Conservation (phyloP, 2,113 vertebrate species). For the Dasyornis broadbenti region DNA sequence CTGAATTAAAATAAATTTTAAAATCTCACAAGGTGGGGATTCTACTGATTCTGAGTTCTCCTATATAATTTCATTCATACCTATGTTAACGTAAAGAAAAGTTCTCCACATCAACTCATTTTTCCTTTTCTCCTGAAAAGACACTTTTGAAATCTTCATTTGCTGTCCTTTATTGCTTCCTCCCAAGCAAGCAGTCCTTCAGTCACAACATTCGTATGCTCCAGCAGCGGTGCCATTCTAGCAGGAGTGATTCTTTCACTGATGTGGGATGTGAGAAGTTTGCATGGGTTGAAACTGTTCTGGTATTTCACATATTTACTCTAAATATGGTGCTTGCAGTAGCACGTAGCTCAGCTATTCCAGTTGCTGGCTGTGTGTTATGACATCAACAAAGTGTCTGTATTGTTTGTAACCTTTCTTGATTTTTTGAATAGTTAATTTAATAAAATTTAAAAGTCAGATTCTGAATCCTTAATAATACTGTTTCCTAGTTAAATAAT, state of each 20-base stretch:
- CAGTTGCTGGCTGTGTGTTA: neutral
- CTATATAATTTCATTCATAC: neutral
- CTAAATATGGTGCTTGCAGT: slow-evolving; percentile 7
- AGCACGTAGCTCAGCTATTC: neutral
- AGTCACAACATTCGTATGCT: rapidly evolving
- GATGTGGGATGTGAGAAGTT: neutral
- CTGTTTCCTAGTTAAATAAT: neutral
- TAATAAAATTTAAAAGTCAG: neutral
- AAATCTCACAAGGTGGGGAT: neutral
- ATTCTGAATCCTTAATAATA: neutral
- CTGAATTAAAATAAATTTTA: neutral
- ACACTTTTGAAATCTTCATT: neutral
- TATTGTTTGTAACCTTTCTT: neutral
- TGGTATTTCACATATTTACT: slow-evolving; percentile 24
- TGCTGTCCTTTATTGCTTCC: neutral
- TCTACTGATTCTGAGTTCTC: neutral
- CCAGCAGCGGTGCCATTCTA: neutral
- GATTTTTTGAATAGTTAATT: neutral
- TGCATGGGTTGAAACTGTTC: neutral
- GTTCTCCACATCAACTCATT: neutral
- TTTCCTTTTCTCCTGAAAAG: neutral
- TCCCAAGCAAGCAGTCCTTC: neutral
- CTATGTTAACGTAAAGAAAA: neutral
- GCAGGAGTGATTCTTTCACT: neutral
- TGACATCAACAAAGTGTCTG: neutral